Conservation (phyloP, 2,797 vertebrate species). For the Gastrophryne carolinensis region DNA sequence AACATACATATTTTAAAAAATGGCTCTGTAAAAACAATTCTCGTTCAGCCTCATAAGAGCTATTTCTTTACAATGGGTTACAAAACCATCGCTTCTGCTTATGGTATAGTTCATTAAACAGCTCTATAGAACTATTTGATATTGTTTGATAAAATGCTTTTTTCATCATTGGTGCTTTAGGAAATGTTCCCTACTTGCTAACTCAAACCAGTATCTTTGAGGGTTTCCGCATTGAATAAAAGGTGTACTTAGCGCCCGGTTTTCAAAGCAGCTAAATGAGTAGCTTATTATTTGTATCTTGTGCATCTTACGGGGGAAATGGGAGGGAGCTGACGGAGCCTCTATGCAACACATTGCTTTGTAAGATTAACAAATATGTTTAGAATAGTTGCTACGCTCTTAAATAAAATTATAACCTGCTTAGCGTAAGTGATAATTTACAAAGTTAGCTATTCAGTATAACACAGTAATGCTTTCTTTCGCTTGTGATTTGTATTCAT, state of each 20-base stretch:
- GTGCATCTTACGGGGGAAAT: neutral
- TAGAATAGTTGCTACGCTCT: neutral
- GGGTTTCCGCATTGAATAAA: conserved; percentile 25
- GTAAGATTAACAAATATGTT: neutral
- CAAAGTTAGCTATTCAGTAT: neutral
- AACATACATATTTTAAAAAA: conserved; percentile 47
- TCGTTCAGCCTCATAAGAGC: conserved; percentile 29
- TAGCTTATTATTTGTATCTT: conserved; percentile 1
- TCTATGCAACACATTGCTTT: neutral
- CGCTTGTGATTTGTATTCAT: neutral
- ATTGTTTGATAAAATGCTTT: conserved; percentile 46
- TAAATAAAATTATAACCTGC: neutral
- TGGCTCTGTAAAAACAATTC: conserved; percentile 39
- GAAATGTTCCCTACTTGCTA: conserved; percentile 31
- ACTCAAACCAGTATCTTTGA: conserved; percentile 31
- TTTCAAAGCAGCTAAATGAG: neutral
- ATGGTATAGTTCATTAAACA: conserved; percentile 32
- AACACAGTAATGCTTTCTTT: neutral
- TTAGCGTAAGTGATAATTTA: neutral
- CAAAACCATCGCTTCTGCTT: conserved; percentile 26
- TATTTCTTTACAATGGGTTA: conserved; percentile 24
- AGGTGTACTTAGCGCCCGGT: conserved; percentile 13
- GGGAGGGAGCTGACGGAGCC: neutral
- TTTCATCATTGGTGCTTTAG: conserved; percentile 40
- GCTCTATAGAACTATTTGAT: conserved; percentile 40